Base-by-base conservation (phyloP, 2,797 vertebrate genomes). In the Balearica regulorum region DNA sequence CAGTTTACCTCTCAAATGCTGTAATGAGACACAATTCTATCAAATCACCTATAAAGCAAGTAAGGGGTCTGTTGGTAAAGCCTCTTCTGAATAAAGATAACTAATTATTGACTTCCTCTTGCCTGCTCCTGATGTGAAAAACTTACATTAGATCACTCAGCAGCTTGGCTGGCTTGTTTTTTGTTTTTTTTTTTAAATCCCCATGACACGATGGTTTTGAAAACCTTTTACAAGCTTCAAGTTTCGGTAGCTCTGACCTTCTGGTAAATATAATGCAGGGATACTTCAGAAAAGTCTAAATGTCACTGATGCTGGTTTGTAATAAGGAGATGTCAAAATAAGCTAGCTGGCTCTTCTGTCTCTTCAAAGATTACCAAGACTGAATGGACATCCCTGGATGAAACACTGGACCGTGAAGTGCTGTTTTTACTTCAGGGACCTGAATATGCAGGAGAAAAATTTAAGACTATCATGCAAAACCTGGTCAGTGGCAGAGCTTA, bases 361-460 rank as follows among this genome's bases (percentile, higher is more conserved):
- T 91, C 68, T 80, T 90, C 53, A 26, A 87, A 89, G 97, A 49
- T 86, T 48, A 48, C 78, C 35, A 75, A 55, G 62, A 57, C 87
- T 24, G 96, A 97, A 31, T n/a, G 88, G 94, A 81, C 1, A 0
- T 71, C 97, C 3, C 91, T 98, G 91, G 98, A 99, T 66, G 97
- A 98, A 94, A 98, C 98, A 0, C 95, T 99, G 96, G 98, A 99
- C 94, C 97, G 95, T 90, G 99, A 99, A 88, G 98, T 98, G 78
- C 95, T 98, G 31, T 51, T 98, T 75, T 97, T 99, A 84, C 96
- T 99, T 43, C 98, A 98, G 92, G 98, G 98, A 20, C 97, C 98
- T 22, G 98, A 99, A 37, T 97, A 98, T 44, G 95, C 96, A 18
- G 97, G 98, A 64, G 91, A 97, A 68, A 98, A 98, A 85, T 98